Conservation (phyloP, 1,140 invertebrate species). For the Penaeus chinensis region DNA sequence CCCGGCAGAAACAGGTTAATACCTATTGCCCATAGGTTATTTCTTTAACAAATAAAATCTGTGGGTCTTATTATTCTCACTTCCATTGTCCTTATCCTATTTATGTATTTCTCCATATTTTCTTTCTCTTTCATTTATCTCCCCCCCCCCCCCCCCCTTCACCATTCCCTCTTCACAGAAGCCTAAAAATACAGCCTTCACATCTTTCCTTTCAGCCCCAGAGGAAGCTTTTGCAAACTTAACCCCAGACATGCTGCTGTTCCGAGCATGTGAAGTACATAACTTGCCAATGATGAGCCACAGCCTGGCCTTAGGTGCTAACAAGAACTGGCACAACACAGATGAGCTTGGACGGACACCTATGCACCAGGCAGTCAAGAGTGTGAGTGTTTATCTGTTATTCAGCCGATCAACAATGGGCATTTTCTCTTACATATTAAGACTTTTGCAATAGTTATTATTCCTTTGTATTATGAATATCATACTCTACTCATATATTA, state of each 20-base stretch:
- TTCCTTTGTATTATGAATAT: too few species aligned
- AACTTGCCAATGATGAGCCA: conserved; percentile 49
- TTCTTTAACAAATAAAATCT: too few species aligned
- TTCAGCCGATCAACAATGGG: not conserved
- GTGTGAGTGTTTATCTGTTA: conserved; percentile 21
- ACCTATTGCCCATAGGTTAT: too few species aligned
- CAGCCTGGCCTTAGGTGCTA: conserved; percentile 42
- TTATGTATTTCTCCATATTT: too few species aligned
- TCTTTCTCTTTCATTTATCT: too few species aligned
- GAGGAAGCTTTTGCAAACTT: conserved; percentile 32
- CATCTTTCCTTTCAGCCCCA: conserved; percentile 29
- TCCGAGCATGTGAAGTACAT: conserved; percentile 48
- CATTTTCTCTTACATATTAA: not conserved
- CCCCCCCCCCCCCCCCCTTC: too few species aligned
- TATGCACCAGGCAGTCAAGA: conserved; percentile 44
- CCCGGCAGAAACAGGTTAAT: too few species aligned
- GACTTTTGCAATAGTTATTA: too few species aligned
- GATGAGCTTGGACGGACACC: conserved; percentile 39
- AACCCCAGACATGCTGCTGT: conserved; percentile 33
- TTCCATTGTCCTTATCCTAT: too few species aligned
- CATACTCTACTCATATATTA: too few species aligned
- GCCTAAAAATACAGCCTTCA: not conserved
- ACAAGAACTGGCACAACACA: conserved; percentile 52
- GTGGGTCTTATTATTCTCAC: too few species aligned
- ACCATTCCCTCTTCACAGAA: too few species aligned